Conservation (phyloP, 2,888 invertebrate species). For the Crepidodera aurea region DNA sequence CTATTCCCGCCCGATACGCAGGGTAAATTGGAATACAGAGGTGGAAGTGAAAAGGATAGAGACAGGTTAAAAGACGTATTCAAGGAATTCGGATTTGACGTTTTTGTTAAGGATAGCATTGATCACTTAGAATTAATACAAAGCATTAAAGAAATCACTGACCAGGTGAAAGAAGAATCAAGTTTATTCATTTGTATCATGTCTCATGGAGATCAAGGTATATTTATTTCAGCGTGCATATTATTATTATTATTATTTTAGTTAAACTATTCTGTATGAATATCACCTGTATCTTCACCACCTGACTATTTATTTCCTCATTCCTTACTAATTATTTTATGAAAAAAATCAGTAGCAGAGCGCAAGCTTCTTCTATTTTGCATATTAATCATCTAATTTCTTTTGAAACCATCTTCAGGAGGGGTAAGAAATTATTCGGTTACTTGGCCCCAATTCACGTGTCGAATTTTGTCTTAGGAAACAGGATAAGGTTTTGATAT, state of each 20-base stretch:
- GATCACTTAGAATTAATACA: conserved; percentile 50
- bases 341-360: no score
- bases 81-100: conserved; percentile 55
- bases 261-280: background rate
- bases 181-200: conserved; percentile 61
- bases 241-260: background rate
- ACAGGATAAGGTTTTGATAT: no score
- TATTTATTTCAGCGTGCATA: no score
- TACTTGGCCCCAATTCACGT: no score
- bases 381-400: no score
- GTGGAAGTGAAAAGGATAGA: conserved; percentile 58
- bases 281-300: background rate
- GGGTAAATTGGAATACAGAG: conserved; percentile 51
- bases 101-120: conserved; percentile 51
- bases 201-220: conserved; percentile 61
- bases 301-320: background rate
- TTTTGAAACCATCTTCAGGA: no score
- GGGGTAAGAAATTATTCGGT: no score
- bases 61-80: conserved; percentile 55
- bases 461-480: no score
- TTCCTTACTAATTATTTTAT: no score
- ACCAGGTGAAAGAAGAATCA: conserved; percentile 51
- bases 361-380: no score
- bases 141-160: conserved; percentile 47
- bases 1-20: conserved; percentile 40